Conservation (phyloP, 2,888 invertebrate species). For the Tetanocera ferruginea region DNA sequence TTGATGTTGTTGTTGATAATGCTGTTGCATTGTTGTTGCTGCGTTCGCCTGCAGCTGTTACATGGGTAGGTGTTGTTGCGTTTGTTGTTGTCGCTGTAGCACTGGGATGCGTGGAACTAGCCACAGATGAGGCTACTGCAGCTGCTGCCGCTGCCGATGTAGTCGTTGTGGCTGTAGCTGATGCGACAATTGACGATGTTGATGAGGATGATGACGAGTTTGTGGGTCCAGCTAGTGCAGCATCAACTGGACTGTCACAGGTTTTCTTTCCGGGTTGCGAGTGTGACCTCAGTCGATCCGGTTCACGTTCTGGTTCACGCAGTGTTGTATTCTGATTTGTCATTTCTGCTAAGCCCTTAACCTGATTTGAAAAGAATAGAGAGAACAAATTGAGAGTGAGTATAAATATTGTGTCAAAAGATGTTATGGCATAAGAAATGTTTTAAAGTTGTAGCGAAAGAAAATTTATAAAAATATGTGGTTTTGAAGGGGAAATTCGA, state of each 20-base stretch:
- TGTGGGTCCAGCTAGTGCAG: constrained; percentile 52
- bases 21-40: constrained; percentile 52
- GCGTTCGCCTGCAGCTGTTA: constrained; percentile 43
- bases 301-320: constrained; percentile 72
- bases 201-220: constrained; percentile 63
- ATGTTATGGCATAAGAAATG: too few species aligned
- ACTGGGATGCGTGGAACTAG: constrained; percentile 39
- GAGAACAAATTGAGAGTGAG: constrained; percentile 9
- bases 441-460: too few species aligned
- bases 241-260: constrained; percentile 61
- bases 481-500: too few species aligned
- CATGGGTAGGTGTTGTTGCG: constrained; percentile 44
- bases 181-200: constrained; percentile 52
- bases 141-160: constrained; percentile 46
- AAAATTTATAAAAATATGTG: too few species aligned
- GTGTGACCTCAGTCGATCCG: constrained; percentile 69
- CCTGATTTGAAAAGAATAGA: constrained; percentile 66
- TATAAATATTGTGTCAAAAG: neutral
- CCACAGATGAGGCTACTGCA: constrained; percentile 45
- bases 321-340: constrained; percentile 81
- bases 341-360: constrained; percentile 94
- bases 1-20: constrained; percentile 54
- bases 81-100: constrained; percentile 35
- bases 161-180: constrained; percentile 40
- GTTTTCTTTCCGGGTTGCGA: constrained; percentile 63